Evolutionary conservation across 2,113 vertebrate genomes (phyloP).

Genomic region (Pardalotus punctatus): DNA sequence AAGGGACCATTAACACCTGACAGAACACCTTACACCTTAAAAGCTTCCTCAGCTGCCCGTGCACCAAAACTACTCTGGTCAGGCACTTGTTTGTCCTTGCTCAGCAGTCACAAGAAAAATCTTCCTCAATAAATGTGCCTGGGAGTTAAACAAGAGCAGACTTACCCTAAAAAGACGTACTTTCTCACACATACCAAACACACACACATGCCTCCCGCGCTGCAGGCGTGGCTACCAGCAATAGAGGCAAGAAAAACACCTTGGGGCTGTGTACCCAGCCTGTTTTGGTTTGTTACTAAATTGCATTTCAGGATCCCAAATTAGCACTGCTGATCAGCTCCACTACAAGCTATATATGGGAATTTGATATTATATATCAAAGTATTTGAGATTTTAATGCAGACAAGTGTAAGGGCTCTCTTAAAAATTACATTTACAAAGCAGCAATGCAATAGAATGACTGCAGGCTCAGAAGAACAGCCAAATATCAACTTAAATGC

Average conservation of each 20-base stretch:
- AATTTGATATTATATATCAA: not conserved
- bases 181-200: conserved; percentile 54
- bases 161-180: conserved; percentile 16
- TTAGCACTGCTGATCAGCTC: not conserved
- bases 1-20: not conserved
- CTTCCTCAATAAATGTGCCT: not conserved
- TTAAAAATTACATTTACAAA: not conserved
- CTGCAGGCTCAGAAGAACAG: not conserved
- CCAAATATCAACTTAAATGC: not conserved
- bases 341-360: not conserved
- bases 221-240: conserved; percentile 41
- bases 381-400: not conserved
- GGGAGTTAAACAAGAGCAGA: conserved; percentile 25
- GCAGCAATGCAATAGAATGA: not conserved
- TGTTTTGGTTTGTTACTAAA: not conserved
- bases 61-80: not conserved
- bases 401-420: not conserved
- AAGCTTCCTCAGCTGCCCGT: not conserved
- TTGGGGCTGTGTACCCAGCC: conserved; percentile 29
- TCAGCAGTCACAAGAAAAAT: not conserved
- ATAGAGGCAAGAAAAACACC: conserved; percentile 56
- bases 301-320: not conserved
- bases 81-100: not conserved
- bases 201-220: conserved; percentile 21
- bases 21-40: not conserved